Percentiles rank a stretch among this genome's conserved stretches.
These are phyloP conservation scores for Trematocara unimaculatum DNA, from an alignment of 2,113 vertebrate genomes.

Conservation along the genomic window DNA sequence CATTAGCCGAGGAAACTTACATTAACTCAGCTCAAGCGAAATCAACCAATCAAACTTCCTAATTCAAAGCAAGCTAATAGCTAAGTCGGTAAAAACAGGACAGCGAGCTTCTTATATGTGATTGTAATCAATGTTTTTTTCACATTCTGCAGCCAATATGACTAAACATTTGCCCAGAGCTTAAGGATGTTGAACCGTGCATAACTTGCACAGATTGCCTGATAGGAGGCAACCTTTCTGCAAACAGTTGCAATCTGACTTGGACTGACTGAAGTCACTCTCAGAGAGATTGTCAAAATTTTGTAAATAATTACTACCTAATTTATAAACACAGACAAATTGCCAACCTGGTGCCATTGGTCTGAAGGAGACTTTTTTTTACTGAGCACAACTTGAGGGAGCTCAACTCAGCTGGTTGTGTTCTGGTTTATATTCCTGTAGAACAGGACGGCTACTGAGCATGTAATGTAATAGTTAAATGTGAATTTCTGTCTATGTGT, in stretches of 20 bases:
- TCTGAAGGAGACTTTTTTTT: not conserved
- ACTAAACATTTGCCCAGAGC: not conserved
- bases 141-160: not conserved
- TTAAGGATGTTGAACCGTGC: not conserved
- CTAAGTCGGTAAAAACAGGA: not conserved
- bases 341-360: not conserved
- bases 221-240: not conserved
- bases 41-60: not conserved
- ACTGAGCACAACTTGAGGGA: not conserved
- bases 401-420: not conserved
- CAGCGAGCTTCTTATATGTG: not conserved
- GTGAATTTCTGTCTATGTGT: not conserved
- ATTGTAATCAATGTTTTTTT: not conserved
- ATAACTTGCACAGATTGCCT: not conserved
- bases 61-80: not conserved
- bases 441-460: not conserved
- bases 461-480: not conserved
- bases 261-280: not conserved
- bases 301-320: not conserved
- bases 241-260: not conserved
- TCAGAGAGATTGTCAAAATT: not conserved
- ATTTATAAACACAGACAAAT: not conserved
- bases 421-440: not conserved
- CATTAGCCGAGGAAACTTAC: not conserved
- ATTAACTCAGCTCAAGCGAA: not conserved